phyloP scores from a whole-genome alignment of 23 tunicate genomes.

The Botrylloides violaceus region DNA sequence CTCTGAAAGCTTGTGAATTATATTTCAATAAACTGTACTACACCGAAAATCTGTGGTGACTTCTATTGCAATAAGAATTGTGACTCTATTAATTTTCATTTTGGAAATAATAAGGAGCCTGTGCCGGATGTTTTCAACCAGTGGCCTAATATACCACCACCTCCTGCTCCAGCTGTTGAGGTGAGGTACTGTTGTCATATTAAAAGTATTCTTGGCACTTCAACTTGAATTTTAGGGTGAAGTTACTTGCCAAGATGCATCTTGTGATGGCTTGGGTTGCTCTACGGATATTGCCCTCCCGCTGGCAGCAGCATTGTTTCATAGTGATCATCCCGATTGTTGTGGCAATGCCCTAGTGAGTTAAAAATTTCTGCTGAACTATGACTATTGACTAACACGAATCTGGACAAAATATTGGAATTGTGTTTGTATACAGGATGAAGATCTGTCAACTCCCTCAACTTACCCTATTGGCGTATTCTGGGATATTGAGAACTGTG shows the following conservation, averaged over 20 bases:
- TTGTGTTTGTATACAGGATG: slow-evolving; percentile 13
- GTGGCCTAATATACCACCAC: slow-evolving; percentile 32
- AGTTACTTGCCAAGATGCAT: background rate
- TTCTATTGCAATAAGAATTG: no score
- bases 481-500: slow-evolving; percentile 92
- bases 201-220: background rate
- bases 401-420: no score
- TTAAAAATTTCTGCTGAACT: no score
- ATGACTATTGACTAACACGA: no score
- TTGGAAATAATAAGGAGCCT: no score
- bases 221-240: background rate
- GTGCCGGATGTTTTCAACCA: slow-evolving; percentile 14
- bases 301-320: slow-evolving; percentile 15
- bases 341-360: background rate
- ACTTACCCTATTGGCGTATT: slow-evolving; percentile 42
- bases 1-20: no score
- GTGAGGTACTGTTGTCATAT: background rate
- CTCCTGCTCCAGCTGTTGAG: slow-evolving; percentile 10
- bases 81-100: no score
- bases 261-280: background rate
- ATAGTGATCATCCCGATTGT: slow-evolving; percentile 6
- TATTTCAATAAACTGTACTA: no score
- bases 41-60: no score
- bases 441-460: background rate
- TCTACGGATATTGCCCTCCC: background rate